Base-by-base conservation (phyloP, 2,888 invertebrate genomes). In the Eremobia ochroleuca region DNA sequence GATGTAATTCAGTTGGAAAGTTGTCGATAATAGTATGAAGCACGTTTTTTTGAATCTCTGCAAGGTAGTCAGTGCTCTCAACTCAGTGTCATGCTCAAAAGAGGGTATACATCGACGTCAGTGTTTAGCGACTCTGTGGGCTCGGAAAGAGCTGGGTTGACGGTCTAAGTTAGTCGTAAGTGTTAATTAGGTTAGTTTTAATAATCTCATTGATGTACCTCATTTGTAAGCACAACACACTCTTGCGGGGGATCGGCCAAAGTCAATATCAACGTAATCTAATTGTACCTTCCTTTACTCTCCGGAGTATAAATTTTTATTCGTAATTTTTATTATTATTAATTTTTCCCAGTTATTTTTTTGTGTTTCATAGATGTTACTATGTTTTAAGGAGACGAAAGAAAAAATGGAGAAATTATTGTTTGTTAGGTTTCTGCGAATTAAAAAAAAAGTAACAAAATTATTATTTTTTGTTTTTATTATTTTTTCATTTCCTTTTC, bases 361-460 rank as follows among this genome's bases (percentile, higher is more conserved):
- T 97, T 97, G 97, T 97, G 96, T 97, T 97, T 96, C 97, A 96
- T 97, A 97, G 96, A 97, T 97, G 97, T 97, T 97, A 97, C 97
- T 97, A 97, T 97, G 97, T 97, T 97, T 96, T 97, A 96, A 96
- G 96, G 92, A 94, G 94, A 95, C 94, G 92, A 95, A 95, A 94
- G 77, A 88, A 96, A 93, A 93, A 93, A 94, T 91, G 94, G 94
- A 94, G 94, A 95, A 96, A 96, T 92, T 96, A 97, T 97, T 97
- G 97, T 97, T 97, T 97, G 97, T 97, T 97, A 97, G 97, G 95
- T 97, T 97, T 97, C 97, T 95, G 96, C 96, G 94, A 97, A 97
- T 97, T 97, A 97, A 97, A 97, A 55, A 96, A 96, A 94, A 91
- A 95, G 96, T 97, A 97, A 96, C 96, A 96, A 97, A 96, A 96